A percentile compares a stretch with the other conserved stretches of the same genome.
phyloP scores from a whole-genome alignment of 1,140 invertebrate genomes.

The Odontomachus brunneus region DNA sequence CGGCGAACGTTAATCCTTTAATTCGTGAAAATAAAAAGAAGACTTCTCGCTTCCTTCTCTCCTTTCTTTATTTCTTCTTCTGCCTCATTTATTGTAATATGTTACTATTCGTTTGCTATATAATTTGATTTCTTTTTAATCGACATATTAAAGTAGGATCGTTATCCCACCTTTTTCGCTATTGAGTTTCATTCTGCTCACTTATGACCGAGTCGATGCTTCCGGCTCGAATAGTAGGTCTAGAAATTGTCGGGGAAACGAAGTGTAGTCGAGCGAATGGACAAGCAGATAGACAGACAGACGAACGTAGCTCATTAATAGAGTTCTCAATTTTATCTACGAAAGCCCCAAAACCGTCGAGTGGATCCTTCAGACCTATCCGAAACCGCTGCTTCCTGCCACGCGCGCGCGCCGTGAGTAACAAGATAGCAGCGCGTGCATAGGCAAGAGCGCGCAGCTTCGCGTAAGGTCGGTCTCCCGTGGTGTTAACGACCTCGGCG shows the following conservation, averaged over 20 bases:
- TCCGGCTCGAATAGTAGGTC: no score
- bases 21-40: neutral
- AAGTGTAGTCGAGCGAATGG: neutral
- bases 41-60: neutral
- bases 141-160: no score
- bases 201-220: no score
- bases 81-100: no score
- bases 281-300: neutral
- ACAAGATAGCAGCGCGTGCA: conserved; percentile 10
- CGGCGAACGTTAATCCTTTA: neutral
- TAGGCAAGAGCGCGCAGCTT: neutral
- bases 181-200: no score
- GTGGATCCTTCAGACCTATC: conserved; percentile 18
- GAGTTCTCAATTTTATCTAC: neutral
- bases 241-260: no score
- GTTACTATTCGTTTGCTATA: no score
- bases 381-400: neutral
- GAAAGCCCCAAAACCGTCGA: conserved; percentile 2
- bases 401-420: neutral
- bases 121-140: no score
- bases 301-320: neutral
- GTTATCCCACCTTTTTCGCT: no score
- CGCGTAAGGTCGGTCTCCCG: conserved; percentile 59
- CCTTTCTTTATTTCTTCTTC: neutral
- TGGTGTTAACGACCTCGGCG: conserved; percentile 78